These are phyloP conservation scores for Pelmatolapia mariae DNA, from an alignment of 2,113 vertebrate species.

Conservation along the genomic window DNA sequence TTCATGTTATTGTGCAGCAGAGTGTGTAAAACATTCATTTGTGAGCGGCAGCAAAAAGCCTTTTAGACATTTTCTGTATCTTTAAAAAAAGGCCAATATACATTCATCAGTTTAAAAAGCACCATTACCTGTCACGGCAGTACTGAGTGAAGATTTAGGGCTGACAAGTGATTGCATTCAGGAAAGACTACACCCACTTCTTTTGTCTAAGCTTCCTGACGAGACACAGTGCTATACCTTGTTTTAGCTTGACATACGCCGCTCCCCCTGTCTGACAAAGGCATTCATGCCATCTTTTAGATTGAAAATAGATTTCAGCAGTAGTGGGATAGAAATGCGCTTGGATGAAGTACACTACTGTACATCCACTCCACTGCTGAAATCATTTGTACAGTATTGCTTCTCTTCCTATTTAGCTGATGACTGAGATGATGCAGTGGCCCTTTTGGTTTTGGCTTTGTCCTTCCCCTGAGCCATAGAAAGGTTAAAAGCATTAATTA, in stretches of 20 bases:
- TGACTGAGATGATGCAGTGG: constrained; percentile 11
- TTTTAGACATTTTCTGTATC: constrained; percentile 40
- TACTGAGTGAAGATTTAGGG: constrained; percentile 64
- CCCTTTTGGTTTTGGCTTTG: constrained; percentile 30
- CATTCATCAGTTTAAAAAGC: constrained; percentile 63
- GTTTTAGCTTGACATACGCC: constrained; percentile 49
- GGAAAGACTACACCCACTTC: constrained; percentile 62
- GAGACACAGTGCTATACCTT: constrained; percentile 29
- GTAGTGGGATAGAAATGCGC: constrained; percentile 8
- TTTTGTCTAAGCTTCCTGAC: constrained; percentile 58
- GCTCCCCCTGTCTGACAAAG: constrained; percentile 31
- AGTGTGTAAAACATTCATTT: neutral
- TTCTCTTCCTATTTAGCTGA: neutral
- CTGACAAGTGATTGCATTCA: constrained; percentile 72
- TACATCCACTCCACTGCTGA: neutral
- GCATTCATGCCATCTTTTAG: constrained; percentile 39
- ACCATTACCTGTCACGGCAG: constrained; percentile 60
- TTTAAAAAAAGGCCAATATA: constrained; percentile 33
- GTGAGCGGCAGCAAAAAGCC: constrained; percentile 17
- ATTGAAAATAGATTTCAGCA: constrained; percentile 49
- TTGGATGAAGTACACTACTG: neutral
- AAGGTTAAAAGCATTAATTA: constrained; percentile 63
- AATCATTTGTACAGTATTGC: constrained; percentile 1
- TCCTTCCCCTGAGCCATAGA: constrained; percentile 32
- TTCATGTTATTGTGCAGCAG: constrained; percentile 8